Base-by-base conservation (phyloP, 2,797 vertebrate genomes). In the Epinephelus coioides region DNA sequence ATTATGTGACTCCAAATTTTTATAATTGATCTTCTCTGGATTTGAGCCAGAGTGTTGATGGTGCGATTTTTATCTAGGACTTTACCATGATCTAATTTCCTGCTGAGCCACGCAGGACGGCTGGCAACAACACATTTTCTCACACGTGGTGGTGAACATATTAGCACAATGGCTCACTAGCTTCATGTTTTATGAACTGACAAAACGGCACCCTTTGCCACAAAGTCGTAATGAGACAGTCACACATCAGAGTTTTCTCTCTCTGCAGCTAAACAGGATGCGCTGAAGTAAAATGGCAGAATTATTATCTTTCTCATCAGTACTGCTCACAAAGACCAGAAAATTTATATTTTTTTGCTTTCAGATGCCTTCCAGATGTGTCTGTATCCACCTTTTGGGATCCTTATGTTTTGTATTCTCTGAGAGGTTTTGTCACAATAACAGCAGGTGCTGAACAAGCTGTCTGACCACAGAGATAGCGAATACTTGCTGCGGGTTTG, bases 151-250 rank as follows among this genome's bases (percentile, higher is more conserved):
- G 75, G 82, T 61, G 46, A 88, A 79, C 74, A 69, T 83, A 79
- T 87, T 83, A 83, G 84, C 73, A 81, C 59, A 66, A 86, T 60
- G 89, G 76, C 83, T 88, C 82, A 84, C 83, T 84, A 53, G 74
- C 75, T 83, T 87, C 54, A 40, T 83, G 74, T 85, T 86, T 89
- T 82, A 84, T 79, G 69, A 86, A 86, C 73, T 85, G 78, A 83
- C 80, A 82, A 83, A 86, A 84, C 40, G 12, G 23, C 81, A 81
- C 68, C 75, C 88, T 88, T 85, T 68, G 44, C 81, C 73, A 80
- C 83, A 74, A 69, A 76, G 68, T 54, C 25, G 2, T 88, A 76
- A 88, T 73, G 79, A 88, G 49, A 73, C 65, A 2, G 56, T 68
- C 69, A 67, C 62, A 72, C 79, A 63, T 69, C 70, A 18, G 25